Evolutionary conservation across 2,113 vertebrate species (phyloP).

Genomic region (Emberiza fucata): DNA sequence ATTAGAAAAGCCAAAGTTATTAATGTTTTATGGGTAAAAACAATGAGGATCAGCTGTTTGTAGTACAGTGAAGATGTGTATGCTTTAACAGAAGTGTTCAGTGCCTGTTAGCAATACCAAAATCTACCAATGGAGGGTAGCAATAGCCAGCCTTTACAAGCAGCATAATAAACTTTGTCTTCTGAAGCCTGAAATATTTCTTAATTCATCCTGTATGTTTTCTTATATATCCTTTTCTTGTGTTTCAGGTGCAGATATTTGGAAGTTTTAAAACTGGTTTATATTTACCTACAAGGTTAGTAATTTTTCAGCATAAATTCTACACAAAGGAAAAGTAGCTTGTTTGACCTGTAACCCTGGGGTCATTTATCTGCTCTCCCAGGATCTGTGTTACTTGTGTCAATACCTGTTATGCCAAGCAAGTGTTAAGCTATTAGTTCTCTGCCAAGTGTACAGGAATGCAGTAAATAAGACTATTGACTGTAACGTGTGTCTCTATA

Average conservation of each 20-base stretch:
- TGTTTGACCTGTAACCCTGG: background rate
- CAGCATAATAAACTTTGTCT: background rate
- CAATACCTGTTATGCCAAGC: background rate
- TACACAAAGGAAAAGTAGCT: background rate
- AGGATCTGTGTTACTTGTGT: background rate
- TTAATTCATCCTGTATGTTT: background rate
- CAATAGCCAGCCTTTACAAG: background rate
- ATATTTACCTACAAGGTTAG: constrained; percentile 94
- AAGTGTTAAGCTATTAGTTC: background rate
- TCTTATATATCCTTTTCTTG: background rate
- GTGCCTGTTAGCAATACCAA: constrained; percentile 11
- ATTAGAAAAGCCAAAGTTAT: background rate
- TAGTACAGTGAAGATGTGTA: background rate
- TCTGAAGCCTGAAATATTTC: background rate
- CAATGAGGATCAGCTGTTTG: background rate
- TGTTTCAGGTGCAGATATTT: constrained; percentile 91
- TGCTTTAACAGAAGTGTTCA: background rate
- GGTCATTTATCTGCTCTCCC: background rate
- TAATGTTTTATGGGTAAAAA: background rate
- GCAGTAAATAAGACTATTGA: background rate
- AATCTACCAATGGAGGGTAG: constrained; percentile 63
- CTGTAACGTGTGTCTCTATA: rapidly evolving
- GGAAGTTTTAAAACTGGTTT: constrained; percentile 95
- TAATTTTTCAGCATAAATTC: constrained; percentile 2
- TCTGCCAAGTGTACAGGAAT: background rate